Base-by-base conservation (phyloP, 1,140 invertebrate genomes). In the Solenopsis fugax region DNA sequence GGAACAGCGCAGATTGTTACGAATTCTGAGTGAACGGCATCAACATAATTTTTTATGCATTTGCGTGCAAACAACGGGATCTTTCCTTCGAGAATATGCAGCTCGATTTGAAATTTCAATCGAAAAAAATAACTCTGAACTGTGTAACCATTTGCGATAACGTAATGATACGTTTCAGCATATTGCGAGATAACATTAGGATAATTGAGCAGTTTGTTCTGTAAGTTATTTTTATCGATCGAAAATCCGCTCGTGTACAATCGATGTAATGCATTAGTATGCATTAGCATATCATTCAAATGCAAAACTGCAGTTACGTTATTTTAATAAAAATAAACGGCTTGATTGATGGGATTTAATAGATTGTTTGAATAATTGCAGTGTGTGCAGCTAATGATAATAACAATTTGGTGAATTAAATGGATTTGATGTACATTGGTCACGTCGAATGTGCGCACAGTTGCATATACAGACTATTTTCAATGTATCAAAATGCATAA, bases 301-400 rank as follows among this genome's bases (percentile, higher is more conserved):
- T 80, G 29, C n/a, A 24, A 58, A 80, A 67, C 48, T 80, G 12
- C 12, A 21, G n/a, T 34, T 50, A 16, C 16, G 34, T n/a, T 34
- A 69, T 37, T 69, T 67, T 50, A 67, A 69, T 50, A 80, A 69
- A 80, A 80, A 80, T 67, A 69, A 52, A 10, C 45, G 41, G 1
- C 3, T 48, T 54, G 58, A 37, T 41, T 16, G 24, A 37, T 29
- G 29, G 29, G 13, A 67, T 67, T 67, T 54, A 80, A 80, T 37
- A 80, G n/a, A 4, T 13, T 34, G 34, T 54, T 7, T 21, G 62
- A 80, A 52, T 67, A 52, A 69, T 80, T 37, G 62, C 77, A 37
- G 18, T 21, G 16, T 18, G 60, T 52, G 18, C 29, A n/a, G 9
- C 29, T 78, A 78, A 52, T 67, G 29, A 67, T 52, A 52, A 69